A percentile compares a stretch with the other conserved stretches of the same genome.
phyloP scores from a whole-genome alignment of 53 echinoderm and acorn worm genomes.

The Arbacia lixula region DNA sequence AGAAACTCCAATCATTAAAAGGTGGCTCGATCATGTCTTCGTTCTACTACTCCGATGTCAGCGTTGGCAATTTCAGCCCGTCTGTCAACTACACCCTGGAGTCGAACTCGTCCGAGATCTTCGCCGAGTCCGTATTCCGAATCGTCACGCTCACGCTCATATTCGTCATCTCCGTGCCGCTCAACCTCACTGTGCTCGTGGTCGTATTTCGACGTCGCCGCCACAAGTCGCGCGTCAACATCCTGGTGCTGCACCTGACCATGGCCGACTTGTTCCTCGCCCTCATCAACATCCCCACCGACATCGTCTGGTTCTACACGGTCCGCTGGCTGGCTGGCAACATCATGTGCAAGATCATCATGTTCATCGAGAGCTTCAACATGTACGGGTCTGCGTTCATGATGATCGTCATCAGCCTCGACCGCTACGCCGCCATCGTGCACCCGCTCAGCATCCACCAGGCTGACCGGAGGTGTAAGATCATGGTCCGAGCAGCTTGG shows the following conservation, averaged over 20 bases:
- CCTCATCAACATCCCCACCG: slow-evolving; percentile 84
- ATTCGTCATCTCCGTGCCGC: slow-evolving; percentile 51
- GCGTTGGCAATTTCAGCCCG: not conserved
- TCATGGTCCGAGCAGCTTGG: slow-evolving; percentile 92
- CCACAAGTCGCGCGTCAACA: slow-evolving; percentile 86
- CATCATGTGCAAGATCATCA: slow-evolving; percentile 73
- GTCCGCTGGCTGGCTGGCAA: slow-evolving; percentile 77
- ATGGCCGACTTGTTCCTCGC: slow-evolving; percentile 87
- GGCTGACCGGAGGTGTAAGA: slow-evolving; percentile 85
- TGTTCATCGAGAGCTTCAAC: slow-evolving; percentile 67
- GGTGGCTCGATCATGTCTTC: slow-evolving; percentile 40
- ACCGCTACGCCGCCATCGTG: slow-evolving; percentile 95
- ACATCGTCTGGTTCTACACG: slow-evolving; percentile 81
- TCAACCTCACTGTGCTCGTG: slow-evolving; percentile 49
- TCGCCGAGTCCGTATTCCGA: slow-evolving; percentile 43
- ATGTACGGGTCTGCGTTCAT: slow-evolving; percentile 83
- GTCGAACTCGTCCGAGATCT: slow-evolving; percentile 12
- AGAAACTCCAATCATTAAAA: slow-evolving; percentile 13
- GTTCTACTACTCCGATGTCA: slow-evolving; percentile 26
- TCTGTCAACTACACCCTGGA: slow-evolving; percentile 33
- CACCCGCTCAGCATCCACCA: slow-evolving; percentile 83
- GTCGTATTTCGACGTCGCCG: slow-evolving; percentile 62
- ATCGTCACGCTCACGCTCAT: slow-evolving; percentile 32
- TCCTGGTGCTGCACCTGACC: slow-evolving; percentile 87
- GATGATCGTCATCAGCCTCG: slow-evolving; percentile 93